These are phyloP conservation scores for Epiblema foenella DNA, from an alignment of 2,888 invertebrate genomes.

Conservation along the genomic window DNA sequence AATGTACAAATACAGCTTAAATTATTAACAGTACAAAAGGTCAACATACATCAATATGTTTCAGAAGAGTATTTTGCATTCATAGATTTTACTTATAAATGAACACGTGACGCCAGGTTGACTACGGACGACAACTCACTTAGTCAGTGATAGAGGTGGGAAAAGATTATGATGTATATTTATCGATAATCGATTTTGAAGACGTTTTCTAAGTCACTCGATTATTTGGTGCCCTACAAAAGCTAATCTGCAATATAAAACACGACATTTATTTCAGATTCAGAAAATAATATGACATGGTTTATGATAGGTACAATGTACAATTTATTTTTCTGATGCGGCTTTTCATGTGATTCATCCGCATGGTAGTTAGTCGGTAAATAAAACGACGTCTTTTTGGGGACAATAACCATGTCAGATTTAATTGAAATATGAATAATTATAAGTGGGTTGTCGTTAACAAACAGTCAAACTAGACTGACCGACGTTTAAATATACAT, in stretches of 20 bases:
- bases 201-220: not conserved
- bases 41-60: not conserved
- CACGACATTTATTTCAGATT: not conserved
- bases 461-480: too few relatives aligned
- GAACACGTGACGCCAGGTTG: slow-evolving; percentile 22
- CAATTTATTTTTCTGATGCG: too few relatives aligned
- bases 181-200: not conserved
- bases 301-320: too few relatives aligned
- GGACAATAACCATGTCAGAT: too few relatives aligned
- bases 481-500: too few relatives aligned
- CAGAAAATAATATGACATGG: not conserved
- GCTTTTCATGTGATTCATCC: too few relatives aligned
- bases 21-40: slow-evolving; percentile 13
- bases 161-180: not conserved
- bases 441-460: too few relatives aligned
- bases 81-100: slow-evolving; percentile 31
- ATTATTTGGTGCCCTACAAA: not conserved
- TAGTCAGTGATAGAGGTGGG: slow-evolving; percentile 43
- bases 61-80: slow-evolving; percentile 6
- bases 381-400: too few relatives aligned
- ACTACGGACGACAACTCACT: slow-evolving; percentile 44
- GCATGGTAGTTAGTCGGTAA: too few relatives aligned
- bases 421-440: too few relatives aligned
- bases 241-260: not conserved
- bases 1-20: not conserved